These are phyloP conservation scores for Galerucella nymphaeae DNA, from an alignment of 2,888 invertebrate genomes.

Conservation along the genomic window DNA sequence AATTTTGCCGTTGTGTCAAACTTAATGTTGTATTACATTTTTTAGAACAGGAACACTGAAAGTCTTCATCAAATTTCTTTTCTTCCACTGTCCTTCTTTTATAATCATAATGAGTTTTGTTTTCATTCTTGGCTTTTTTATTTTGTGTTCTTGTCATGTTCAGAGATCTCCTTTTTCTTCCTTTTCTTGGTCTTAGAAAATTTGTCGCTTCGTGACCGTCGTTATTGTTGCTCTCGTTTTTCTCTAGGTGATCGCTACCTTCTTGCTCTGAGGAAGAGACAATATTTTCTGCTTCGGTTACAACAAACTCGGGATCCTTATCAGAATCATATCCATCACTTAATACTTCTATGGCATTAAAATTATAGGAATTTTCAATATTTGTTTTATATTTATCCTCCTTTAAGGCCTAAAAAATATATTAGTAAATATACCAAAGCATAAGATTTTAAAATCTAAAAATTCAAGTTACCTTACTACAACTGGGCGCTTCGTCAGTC, in stretches of 20 bases:
- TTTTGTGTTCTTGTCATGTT: constrained; percentile 27
- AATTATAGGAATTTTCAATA: constrained; percentile 18
- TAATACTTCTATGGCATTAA: constrained; percentile 20
- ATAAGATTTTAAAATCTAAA: constrained; percentile 9
- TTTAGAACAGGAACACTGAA: constrained; percentile 32
- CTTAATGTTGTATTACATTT: constrained; percentile 28
- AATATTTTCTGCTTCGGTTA: constrained; percentile 25
- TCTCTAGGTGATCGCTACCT: constrained; percentile 22
- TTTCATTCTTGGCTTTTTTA: constrained; percentile 27
- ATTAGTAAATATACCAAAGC: constrained; percentile 7
- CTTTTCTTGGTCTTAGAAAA: constrained; percentile 27
- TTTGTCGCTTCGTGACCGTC: constrained; percentile 19
- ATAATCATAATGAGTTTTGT: constrained; percentile 33
- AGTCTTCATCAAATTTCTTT: constrained; percentile 30
- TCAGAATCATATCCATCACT: constrained; percentile 32
- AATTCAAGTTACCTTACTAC: constrained; percentile 19
- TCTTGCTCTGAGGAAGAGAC: constrained; percentile 30
- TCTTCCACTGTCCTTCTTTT: constrained; percentile 22
- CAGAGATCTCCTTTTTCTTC: constrained; percentile 27
- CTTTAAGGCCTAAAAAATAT: constrained; percentile 15
- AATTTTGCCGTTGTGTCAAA: background rate
- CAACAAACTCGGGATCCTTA: constrained; percentile 36
- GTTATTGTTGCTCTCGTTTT: constrained; percentile 19
- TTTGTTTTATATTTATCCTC: constrained; percentile 18
- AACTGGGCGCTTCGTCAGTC: constrained; percentile 13